phyloP scores from a whole-genome alignment of 2,797 vertebrate species.

The Tokudaia muenninki region DNA sequence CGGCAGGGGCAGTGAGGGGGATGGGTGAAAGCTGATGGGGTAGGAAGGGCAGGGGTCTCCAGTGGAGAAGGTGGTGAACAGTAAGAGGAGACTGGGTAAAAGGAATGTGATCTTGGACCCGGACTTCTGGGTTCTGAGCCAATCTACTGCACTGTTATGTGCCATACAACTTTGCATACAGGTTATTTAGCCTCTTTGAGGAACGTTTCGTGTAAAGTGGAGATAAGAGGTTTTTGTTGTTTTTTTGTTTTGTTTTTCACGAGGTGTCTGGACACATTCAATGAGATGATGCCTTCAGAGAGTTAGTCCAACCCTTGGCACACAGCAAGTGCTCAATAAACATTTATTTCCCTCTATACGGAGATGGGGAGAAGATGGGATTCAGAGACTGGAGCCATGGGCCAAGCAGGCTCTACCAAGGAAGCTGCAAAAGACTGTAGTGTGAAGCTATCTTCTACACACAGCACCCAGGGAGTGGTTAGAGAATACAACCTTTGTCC shows the following conservation, averaged over 20 bases:
- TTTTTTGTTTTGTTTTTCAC: background rate
- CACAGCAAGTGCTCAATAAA: background rate
- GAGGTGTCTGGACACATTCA: background rate
- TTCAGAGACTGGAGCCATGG: background rate
- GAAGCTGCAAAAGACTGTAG: background rate
- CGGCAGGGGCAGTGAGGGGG: background rate
- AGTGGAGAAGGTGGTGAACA: background rate
- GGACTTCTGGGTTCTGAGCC: background rate
- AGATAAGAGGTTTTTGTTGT: background rate
- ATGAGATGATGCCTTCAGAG: background rate
- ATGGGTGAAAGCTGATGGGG: background rate
- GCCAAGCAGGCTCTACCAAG: background rate
- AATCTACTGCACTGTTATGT: background rate
- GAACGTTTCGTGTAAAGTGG: background rate
- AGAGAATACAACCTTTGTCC: background rate
- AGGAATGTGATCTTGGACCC: background rate
- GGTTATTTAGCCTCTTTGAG: background rate
- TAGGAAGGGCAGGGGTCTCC: background rate
- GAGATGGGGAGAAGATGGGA: background rate
- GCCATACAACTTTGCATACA: background rate
- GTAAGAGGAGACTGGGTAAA: background rate
- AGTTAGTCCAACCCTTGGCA: background rate
- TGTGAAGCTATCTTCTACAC: background rate
- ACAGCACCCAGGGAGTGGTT: background rate
- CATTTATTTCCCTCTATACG: background rate